These are phyloP conservation scores for Abrostola tripartita DNA, from an alignment of 2,888 invertebrate species.

Conservation along the genomic window DNA sequence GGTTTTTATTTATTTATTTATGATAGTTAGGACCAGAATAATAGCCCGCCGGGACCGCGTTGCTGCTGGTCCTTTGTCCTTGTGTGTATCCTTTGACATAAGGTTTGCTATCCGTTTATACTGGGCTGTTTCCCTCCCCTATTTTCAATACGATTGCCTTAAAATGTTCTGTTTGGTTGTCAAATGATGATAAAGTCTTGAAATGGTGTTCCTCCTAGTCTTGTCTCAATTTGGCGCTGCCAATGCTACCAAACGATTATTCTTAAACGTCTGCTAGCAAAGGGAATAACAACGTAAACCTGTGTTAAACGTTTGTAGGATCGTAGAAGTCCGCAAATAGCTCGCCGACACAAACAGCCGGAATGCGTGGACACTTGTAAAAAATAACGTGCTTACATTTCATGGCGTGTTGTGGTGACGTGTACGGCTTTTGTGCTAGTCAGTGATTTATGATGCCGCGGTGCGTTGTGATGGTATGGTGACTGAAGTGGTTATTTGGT, in stretches of 20 bases:
- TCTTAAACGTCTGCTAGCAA: too few relatives aligned
- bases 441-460: conserved; percentile 4
- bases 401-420: conserved; percentile 4
- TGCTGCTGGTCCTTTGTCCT: conserved; percentile 5
- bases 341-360: conserved; percentile 21
- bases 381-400: conserved; percentile 6
- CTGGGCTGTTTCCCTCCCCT: too few relatives aligned
- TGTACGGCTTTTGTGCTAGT: conserved; percentile 1
- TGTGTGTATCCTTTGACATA: conserved; percentile 4
- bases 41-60: conserved; percentile 7
- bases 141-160: too few relatives aligned
- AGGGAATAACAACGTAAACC: not conserved
- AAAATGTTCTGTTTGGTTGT: too few relatives aligned
- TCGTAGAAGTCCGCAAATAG: conserved; percentile 8
- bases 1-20: too few relatives aligned
- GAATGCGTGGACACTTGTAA: conserved; percentile 9
- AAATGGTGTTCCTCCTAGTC: too few relatives aligned
- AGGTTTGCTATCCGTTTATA: not conserved
- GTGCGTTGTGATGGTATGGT: not conserved
- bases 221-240: too few relatives aligned
- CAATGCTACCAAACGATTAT: too few relatives aligned
- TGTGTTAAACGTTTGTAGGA: not conserved
- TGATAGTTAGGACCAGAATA: conserved; percentile 16
- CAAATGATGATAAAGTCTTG: too few relatives aligned
- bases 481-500: not conserved